Evolutionary conservation across 2,888 invertebrate species (phyloP), one percentile per base, ranked within the genome.

Genomic region (Xiphydria camelus): DNA sequence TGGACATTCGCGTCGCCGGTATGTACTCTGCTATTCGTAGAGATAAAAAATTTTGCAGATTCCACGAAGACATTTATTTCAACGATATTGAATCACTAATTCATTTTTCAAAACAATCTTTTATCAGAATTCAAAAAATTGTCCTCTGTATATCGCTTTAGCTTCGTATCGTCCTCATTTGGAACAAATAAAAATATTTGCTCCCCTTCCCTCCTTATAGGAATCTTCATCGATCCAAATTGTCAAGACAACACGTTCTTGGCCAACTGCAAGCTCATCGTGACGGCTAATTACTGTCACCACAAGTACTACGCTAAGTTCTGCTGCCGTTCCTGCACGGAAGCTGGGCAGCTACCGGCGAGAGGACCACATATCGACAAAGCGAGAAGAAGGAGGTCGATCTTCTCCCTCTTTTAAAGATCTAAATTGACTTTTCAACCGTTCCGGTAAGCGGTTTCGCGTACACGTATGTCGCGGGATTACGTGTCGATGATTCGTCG

Each of bases 291-390:
- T 45, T 91, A 88, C 74, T 97, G 96, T 74, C 79, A 80, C n/a
- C 93, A 96, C 78, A 82, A 83, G 56, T 96, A 94, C 78, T 97
- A 96, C 77, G 91, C 92, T 55, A 83, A 82, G 76, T 94, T 94
- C 84, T 97, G 96, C 77, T 97, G 96, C 78, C 84, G 87, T 73
- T 93, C 94, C 1, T 96, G 96, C 74, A 90, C 92, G 49, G 80
- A 89, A 70, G 91, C 92, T 1, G 93, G 93, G 1, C 88, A 88
- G 69, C 77, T 92, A 47, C 78, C 82, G 12, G 63, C 73, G 3
- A 68, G 71, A 49, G 79, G 79, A 29, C 75, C 79, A 3, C 79
- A 80, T 58, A 62, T 79, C 19, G 68, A 73, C 17, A 60, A 58
- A 23, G 49, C 56, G 26, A 63, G 58, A 40, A 68, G 64, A 51